Percentiles rank a stretch among this genome's conserved stretches.
Evolutionary conservation across 2,113 vertebrate genomes (phyloP).

Genomic region (Apaloderma vittatum): DNA sequence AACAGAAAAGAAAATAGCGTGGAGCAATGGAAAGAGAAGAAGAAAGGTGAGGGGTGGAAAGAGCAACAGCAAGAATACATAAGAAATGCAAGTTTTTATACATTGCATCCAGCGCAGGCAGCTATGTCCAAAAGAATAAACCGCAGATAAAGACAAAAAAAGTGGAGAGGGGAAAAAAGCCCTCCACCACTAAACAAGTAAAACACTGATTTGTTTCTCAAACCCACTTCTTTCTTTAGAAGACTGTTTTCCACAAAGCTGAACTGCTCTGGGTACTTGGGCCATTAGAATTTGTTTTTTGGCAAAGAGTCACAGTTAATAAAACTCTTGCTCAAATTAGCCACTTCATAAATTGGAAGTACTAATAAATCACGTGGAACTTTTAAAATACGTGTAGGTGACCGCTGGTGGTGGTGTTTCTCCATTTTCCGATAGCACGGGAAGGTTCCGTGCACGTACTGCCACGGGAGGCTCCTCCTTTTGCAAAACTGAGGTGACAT

Average conservation of each 20-base stretch:
- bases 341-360: rapidly evolving
- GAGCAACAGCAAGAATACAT: not conserved
- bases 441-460: rapidly evolving
- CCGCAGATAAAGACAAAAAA: not conserved
- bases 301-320: not conserved
- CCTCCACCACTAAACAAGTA: not conserved
- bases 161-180: not conserved
- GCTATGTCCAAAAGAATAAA: not conserved
- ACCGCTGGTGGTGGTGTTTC: not conserved
- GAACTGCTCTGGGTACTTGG: not conserved
- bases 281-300: not conserved
- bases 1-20: not conserved
- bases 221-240: not conserved
- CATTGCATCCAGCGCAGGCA: not conserved
- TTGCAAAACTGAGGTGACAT: constrained; percentile 10
- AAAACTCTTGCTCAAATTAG: not conserved
- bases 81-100: not conserved
- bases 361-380: not conserved
- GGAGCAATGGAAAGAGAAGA: not conserved
- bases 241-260: not conserved
- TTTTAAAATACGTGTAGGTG: not conserved
- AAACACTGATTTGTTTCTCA: not conserved
- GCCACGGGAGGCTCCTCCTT: not conserved
- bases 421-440: not conserved
- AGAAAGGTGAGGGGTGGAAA: not conserved